A percentile compares a stretch with the other conserved stretches of the same genome.
Conservation (phyloP, 2,888 invertebrate species). For the Therioaphis trifolii region DNA sequence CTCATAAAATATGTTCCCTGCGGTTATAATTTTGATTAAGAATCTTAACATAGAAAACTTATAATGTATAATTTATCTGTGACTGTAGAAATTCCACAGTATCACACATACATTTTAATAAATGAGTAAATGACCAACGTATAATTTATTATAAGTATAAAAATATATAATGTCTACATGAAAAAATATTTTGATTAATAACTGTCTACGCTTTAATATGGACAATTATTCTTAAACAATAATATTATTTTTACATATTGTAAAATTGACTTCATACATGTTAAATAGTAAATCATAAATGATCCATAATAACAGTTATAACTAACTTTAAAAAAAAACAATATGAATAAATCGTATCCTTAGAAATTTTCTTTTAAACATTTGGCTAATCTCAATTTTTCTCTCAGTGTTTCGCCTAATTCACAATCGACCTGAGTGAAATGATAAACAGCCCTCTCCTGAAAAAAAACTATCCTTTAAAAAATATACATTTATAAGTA, state of each 20-base stretch:
- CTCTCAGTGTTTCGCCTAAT: constrained; percentile 79
- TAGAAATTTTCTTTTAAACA: constrained; percentile 68
- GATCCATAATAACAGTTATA: not conserved
- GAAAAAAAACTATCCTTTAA: constrained; percentile 64
- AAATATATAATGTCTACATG: not conserved
- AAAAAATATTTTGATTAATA: constrained; percentile 6
- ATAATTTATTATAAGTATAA: not conserved
- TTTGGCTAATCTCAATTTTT: constrained; percentile 73
- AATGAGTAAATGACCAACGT: no score
- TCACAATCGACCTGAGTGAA: constrained; percentile 84
- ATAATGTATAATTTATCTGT: no score
- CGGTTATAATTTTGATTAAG: no score
- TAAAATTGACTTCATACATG: no score
- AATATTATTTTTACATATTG: not conserved
- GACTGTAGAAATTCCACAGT: no score
- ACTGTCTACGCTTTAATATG: constrained; percentile 8
- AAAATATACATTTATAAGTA: not conserved
- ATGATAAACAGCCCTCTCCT: constrained; percentile 82
- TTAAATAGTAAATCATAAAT: not conserved
- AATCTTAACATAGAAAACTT: no score
- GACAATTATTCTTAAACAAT: not conserved
- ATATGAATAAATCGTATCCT: constrained; percentile 44
- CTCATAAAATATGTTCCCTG: no score
- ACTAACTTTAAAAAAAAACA: not conserved
- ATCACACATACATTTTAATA: not conserved